phyloP scores from a whole-genome alignment of 1,140 invertebrate species.

The Psix sp. region DNA sequence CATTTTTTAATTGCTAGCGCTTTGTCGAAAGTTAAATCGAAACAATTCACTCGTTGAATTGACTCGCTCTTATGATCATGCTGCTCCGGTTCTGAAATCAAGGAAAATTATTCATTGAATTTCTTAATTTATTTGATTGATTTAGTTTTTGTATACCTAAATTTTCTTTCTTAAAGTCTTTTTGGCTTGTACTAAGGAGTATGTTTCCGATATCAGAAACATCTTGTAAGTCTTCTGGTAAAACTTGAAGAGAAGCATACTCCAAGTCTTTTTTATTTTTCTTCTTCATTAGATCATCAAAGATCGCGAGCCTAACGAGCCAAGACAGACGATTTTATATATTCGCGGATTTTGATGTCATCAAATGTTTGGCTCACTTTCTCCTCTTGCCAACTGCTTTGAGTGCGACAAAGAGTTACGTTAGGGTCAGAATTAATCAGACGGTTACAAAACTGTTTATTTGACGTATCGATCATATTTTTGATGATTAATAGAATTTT shows the following conservation, averaged over 20 bases:
- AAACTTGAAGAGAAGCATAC: conserved; percentile 5
- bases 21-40: conserved; percentile 8
- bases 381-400: too few relatives aligned
- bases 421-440: too few relatives aligned
- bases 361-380: too few relatives aligned
- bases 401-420: too few relatives aligned
- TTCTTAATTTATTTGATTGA: background rate
- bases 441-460: too few relatives aligned
- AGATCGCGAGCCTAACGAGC: background rate
- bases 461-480: too few relatives aligned
- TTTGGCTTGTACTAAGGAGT: background rate
- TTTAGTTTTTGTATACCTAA: conserved; percentile 2
- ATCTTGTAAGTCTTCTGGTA: conserved; percentile 4
- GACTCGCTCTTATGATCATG: background rate
- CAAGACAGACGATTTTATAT: too few relatives aligned
- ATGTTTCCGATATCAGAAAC: conserved; percentile 8
- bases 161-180: conserved; percentile 5
- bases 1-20: too few relatives aligned
- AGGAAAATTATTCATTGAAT: conserved; percentile 1
- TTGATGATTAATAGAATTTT: too few relatives aligned
- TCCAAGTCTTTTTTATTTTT: conserved; percentile 1
- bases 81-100: conserved; percentile 4
- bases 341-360: too few relatives aligned
- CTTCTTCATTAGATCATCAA: background rate
- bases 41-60: conserved; percentile 1